Base-by-base conservation (phyloP, 1,140 invertebrate species). In the Carcinoscorpius rotundicauda region DNA sequence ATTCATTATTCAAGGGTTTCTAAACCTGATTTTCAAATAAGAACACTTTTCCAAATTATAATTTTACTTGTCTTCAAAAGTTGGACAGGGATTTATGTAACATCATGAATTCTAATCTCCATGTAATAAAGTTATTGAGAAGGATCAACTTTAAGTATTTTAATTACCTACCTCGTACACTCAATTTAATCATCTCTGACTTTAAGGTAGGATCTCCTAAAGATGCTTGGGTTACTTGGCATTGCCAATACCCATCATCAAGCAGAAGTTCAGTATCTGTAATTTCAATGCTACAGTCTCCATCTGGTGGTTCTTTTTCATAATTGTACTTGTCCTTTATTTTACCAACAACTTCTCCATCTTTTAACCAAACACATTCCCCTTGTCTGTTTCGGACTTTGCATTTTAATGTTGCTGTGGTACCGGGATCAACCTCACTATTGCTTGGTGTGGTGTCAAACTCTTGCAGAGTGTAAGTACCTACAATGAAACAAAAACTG, bases 161-260 rank as follows among this genome's bases (percentile, higher is more conserved):
- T 29, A 29, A 29, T 29, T 29, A 29, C 29, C 29, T 29, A 29
- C 29, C 29, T 55, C 53, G 6, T 62, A 94, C 90, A 65, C 91
- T 88, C 63, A 93, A 80, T 71, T 86, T 83, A 51, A 87, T 87
- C 10, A 88, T 87, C 69, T 84, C 82, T 72, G 89, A 92, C 11
- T 87, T 89, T 65, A 93, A 81, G 10, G 89, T 88, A 78, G 92
- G 89, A 79, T 89, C 81, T 63, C 83, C 83, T 73, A 87, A 86
- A 68, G 86, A 83, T 73, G 89, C 90, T 55, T 89, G 88, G 5
- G 89, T 92, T 61, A 93, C 89, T 77, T 93, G 90, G 75, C 91
- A 93, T 78, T 93, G 89, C 91, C 91, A 94, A 67, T 86, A 83
- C 3, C 90, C 91, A 76, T 93, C 90, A 72, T 94, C 91, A 64